Percentiles rank a stretch among this genome's conserved stretches.
Conservation (phyloP, 2,888 invertebrate species). For the Cabera pusaria region DNA sequence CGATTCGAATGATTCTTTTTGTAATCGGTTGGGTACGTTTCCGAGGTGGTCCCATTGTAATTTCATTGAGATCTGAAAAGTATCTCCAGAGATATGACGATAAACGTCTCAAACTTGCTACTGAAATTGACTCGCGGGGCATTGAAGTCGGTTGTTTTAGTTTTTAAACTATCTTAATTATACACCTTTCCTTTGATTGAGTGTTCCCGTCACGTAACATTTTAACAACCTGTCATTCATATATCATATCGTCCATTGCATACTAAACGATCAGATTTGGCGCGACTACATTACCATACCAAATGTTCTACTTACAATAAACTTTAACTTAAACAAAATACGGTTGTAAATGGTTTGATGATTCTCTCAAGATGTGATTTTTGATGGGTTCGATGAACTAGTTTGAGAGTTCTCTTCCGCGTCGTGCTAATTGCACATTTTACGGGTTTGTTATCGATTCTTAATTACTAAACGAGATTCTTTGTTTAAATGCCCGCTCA, state of each 20-base stretch:
- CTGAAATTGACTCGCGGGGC: too few relatives aligned
- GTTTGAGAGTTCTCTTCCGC: slow-evolving; percentile 42
- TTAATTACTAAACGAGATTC: slow-evolving; percentile 16
- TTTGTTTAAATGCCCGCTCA: too few relatives aligned
- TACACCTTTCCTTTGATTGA: background rate
- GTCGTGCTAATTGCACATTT: slow-evolving; percentile 15
- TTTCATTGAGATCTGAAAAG: too few relatives aligned
- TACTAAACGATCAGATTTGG: slow-evolving; percentile 32
- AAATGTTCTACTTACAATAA: too few relatives aligned
- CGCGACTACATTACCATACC: slow-evolving; percentile 39
- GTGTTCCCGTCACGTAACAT: slow-evolving; percentile 33
- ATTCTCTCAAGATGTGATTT: slow-evolving; percentile 38
- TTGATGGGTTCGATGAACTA: slow-evolving; percentile 61
- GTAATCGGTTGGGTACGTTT: too few relatives aligned
- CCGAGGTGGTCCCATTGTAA: too few relatives aligned
- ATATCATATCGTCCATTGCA: slow-evolving; percentile 35
- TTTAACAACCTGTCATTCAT: slow-evolving; percentile 38
- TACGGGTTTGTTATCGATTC: slow-evolving; percentile 9
- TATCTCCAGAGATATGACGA: too few relatives aligned
- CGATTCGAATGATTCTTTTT: too few relatives aligned
- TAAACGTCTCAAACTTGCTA: too few relatives aligned
- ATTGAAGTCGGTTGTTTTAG: too few relatives aligned
- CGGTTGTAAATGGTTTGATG: slow-evolving; percentile 14
- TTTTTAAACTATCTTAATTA: too few relatives aligned
- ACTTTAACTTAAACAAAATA: slow-evolving; percentile 15